Base-by-base conservation (phyloP, 1,140 invertebrate genomes). In the Gryon sp. region DNA sequence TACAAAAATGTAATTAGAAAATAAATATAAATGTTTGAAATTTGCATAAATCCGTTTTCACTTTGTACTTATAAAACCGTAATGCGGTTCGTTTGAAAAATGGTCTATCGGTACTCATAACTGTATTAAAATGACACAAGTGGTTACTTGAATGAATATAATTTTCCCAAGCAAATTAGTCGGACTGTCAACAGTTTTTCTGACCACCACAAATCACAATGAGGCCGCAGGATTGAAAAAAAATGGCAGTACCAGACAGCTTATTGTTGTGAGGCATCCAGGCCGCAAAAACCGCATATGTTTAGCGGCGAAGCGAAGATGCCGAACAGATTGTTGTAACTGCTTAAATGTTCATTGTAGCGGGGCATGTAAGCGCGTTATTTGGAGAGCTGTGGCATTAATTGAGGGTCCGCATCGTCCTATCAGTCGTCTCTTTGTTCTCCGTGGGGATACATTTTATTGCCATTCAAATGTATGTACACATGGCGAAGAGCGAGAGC, bases 401-500 rank as follows among this genome's bases (percentile, higher is more conserved):
- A 77, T 77, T 72, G 74, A 77, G 66, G 74, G 53, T 72, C 52
- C 66, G 53, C 43, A 22, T 55, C 38, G 69, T 73, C 30, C 52
- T 77, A 77, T 77, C 65, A 76, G 74, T 70, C 65, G 59, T 12
- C 22, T 62, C 74, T 77, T 77, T 77, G 74, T 77, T 70, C 74
- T 77, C 60, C 28, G 43, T 60, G 74, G 74, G 63, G 65, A 76
- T 76, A 72, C 52, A 59, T 77, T 77, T 68, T 72, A 70, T 70
- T 77, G 60, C 66, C 74, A 59, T 70, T 72, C 52, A 72, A 65
- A 72, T 60, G 60, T 77, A 59, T 70, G 59, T 65, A 70, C 65
- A 76, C 52, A 70, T 70, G 74, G 59, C 57, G 18, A 65, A 59
- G 60, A 57, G 50, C 60, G 60, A 41, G 45, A 63, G 30, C 73